These are phyloP conservation scores for Podotricha telesiphe DNA, from an alignment of 2,888 invertebrate species.

Conservation along the genomic window DNA sequence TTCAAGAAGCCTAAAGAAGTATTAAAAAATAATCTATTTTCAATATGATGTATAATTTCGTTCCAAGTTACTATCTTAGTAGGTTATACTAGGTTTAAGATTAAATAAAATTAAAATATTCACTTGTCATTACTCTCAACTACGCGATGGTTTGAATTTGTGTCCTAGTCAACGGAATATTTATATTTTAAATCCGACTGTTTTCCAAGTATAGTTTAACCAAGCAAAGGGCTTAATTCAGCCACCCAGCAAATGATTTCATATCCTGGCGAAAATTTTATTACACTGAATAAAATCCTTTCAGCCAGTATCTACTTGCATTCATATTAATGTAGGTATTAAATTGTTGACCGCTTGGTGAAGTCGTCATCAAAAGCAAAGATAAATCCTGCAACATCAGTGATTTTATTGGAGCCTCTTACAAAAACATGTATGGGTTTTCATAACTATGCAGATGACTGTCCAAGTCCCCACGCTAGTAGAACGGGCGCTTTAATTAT, in stretches of 20 bases:
- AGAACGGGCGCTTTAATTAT: neutral
- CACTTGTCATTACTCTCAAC: neutral
- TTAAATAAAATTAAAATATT: neutral
- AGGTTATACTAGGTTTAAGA: neutral
- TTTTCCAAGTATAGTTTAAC: neutral
- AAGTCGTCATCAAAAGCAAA: too few relatives aligned
- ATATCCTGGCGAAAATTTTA: too few relatives aligned
- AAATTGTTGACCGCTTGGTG: too few relatives aligned
- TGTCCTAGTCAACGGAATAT: too few relatives aligned
- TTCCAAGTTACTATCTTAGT: neutral
- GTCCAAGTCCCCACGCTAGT: neutral
- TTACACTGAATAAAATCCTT: too few relatives aligned
- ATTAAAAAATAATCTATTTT: neutral
- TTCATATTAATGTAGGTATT: too few relatives aligned
- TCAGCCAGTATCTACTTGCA: too few relatives aligned
- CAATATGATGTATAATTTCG: neutral
- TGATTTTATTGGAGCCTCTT: neutral
- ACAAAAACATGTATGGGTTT: neutral
- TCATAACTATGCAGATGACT: neutral
- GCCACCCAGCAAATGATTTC: neutral
- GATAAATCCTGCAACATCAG: too few relatives aligned
- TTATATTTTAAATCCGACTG: too few relatives aligned
- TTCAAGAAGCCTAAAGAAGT: neutral
- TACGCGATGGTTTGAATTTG: too few relatives aligned
- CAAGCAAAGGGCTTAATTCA: neutral